These are phyloP conservation scores for Neuroterus valhalla DNA, from an alignment of 1,140 invertebrate species.

Conservation along the genomic window DNA sequence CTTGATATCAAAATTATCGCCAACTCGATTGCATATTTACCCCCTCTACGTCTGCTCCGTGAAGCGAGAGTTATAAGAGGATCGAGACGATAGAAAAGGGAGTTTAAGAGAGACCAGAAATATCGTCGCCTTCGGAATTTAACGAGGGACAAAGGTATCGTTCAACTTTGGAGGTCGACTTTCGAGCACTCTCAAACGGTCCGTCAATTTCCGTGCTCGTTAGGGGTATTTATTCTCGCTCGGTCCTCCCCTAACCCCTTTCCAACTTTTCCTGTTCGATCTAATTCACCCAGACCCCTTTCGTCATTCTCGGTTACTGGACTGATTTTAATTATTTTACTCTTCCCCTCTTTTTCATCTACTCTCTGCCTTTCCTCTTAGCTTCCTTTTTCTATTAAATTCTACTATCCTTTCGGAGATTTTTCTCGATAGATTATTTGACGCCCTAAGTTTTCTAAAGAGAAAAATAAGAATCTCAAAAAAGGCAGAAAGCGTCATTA, in stretches of 20 bases:
- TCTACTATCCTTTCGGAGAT: too few species aligned
- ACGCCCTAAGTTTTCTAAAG: too few species aligned
- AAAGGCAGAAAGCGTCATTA: too few species aligned
- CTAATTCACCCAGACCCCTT: neutral
- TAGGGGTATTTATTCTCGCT: constrained; percentile 41
- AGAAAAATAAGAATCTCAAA: too few species aligned
- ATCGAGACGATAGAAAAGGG: neutral
- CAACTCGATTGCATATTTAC: constrained; percentile 34
- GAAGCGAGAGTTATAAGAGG: constrained; percentile 10
- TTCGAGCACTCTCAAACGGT: constrained; percentile 36
- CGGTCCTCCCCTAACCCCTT: neutral
- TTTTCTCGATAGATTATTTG: too few species aligned
- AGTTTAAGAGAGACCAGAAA: neutral
- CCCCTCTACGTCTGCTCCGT: neutral
- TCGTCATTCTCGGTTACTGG: constrained; percentile 15
- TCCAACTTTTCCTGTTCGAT: neutral
- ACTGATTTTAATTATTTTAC: constrained; percentile 39
- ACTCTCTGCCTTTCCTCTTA: too few species aligned
- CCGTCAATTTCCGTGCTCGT: constrained; percentile 41
- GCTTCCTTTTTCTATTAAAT: too few species aligned
- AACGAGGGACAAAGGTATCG: constrained; percentile 40
- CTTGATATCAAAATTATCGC: constrained; percentile 43
- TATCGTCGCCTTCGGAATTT: constrained; percentile 34
- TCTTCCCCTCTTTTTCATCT: neutral
- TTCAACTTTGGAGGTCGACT: neutral